Evolutionary conservation across 2,888 invertebrate genomes (phyloP), one percentile per base, ranked within the genome.

Genomic region (Euplexia lucipara): DNA sequence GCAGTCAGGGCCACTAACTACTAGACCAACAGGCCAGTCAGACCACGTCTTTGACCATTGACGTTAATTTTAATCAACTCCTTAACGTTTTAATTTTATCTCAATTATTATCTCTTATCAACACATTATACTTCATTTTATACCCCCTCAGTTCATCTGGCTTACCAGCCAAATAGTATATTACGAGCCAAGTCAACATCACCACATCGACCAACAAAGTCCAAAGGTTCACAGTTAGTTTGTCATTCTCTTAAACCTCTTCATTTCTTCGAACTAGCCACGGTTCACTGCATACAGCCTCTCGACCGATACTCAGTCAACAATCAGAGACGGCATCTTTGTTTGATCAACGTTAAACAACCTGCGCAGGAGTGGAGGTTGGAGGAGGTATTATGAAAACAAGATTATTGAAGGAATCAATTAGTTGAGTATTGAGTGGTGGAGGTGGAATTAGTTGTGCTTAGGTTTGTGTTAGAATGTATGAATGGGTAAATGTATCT

Each of bases 251-350:
- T 66, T 65, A 69, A 75, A 57, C 65, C 73, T 70, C 60, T 63
- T 73, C 76, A 71, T 75, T 78, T 82, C 78, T 61, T 37, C 65
- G 82, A 82, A 82, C 44, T 53, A 48, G 57, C 51, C 67, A 34
- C 76, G 72, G 81, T 79, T 82, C 78, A 81, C 70, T 68, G 75
- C 75, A 62, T 59, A 70, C 80, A 78, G 76, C 69, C 73, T 77
- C 79, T 77, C 70, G 44, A 78, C 80, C 79, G 59, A 59, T 64
- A 52, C 78, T 82, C 83, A 81, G 82, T 83, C 85, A 86, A 83
- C 83, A 82, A 60, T 74, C 78, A 67, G 78, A 53, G 79, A 74
- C 66, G 70, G 79, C 73, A 70, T 76, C 70, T 73, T 74, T 84
- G 77, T 86, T 83, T 86, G 79, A 70, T 51, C 68, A 81, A 73